phyloP scores from a whole-genome alignment of 2,113 vertebrate species.

The Noctilio leporinus region DNA sequence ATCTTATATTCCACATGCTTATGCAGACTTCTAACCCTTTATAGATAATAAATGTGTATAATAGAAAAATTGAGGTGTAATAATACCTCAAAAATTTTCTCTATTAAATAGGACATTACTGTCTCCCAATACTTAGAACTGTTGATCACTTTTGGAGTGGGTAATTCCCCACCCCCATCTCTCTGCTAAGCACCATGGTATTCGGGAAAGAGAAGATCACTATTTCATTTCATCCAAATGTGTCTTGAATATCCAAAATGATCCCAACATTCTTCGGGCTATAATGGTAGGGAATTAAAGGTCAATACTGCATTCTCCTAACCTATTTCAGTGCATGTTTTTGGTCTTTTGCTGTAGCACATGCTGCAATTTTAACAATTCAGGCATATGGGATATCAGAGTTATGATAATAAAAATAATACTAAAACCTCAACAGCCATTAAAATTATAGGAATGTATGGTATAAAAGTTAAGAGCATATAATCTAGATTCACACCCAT shows the following conservation, averaged over 20 bases:
- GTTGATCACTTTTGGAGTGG: neutral
- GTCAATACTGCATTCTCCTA: neutral
- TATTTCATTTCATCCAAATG: neutral
- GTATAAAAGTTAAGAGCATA: neutral
- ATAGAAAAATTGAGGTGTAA: neutral
- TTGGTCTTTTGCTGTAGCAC: neutral
- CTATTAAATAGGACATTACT: neutral
- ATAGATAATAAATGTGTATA: neutral
- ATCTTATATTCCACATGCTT: neutral
- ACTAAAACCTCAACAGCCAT: neutral
- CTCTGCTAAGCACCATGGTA: neutral
- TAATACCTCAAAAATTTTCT: neutral
- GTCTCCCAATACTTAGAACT: neutral
- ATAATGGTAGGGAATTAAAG: neutral
- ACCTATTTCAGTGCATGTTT: neutral
- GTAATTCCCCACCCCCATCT: neutral
- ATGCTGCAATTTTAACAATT: neutral
- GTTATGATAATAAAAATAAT: neutral
- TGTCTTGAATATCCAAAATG: neutral
- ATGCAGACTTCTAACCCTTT: neutral
- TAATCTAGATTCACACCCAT: neutral
- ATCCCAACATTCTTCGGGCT: neutral
- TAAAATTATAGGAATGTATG: neutral
- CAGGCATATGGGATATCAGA: neutral
- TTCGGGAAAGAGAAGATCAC: neutral